Conservation (phyloP, 2,797 vertebrate species). For the Gallinago stenura region DNA sequence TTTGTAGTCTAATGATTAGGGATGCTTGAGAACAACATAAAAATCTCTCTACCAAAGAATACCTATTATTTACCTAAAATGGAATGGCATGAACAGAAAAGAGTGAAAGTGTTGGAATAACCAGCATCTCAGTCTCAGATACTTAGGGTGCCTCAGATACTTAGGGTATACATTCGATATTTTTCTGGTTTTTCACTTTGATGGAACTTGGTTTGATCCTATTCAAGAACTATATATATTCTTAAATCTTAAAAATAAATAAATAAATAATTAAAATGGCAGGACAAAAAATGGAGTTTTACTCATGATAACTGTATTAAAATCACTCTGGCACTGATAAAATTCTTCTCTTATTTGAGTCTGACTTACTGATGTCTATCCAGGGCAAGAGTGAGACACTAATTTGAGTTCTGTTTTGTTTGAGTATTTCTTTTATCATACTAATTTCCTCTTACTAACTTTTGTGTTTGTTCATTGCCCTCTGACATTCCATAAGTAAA, state of each 20-base stretch:
- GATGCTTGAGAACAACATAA: neutral
- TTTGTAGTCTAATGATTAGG: neutral
- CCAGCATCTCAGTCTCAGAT: neutral
- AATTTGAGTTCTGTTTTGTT: neutral
- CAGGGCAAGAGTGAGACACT: neutral
- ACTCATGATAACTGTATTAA: neutral
- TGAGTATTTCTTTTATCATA: conserved; percentile 3
- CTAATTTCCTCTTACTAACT: conserved; percentile 18
- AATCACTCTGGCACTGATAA: neutral
- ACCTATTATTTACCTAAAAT: neutral
- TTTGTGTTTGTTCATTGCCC: conserved; percentile 27
- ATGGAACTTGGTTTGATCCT: neutral
- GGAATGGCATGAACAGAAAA: neutral
- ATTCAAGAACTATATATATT: neutral
- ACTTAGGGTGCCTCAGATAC: neutral
- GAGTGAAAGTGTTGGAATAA: neutral
- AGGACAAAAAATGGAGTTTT: neutral
- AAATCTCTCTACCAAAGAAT: neutral
- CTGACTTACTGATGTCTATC: neutral
- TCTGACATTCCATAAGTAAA: conserved; percentile 37
- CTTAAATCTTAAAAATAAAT: neutral
- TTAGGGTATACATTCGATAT: neutral
- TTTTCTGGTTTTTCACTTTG: neutral
- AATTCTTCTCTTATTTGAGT: neutral
- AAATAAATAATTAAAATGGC: no score